These are phyloP conservation scores for Mus spicilegus DNA, from an alignment of 2,113 vertebrate species.

Conservation along the genomic window DNA sequence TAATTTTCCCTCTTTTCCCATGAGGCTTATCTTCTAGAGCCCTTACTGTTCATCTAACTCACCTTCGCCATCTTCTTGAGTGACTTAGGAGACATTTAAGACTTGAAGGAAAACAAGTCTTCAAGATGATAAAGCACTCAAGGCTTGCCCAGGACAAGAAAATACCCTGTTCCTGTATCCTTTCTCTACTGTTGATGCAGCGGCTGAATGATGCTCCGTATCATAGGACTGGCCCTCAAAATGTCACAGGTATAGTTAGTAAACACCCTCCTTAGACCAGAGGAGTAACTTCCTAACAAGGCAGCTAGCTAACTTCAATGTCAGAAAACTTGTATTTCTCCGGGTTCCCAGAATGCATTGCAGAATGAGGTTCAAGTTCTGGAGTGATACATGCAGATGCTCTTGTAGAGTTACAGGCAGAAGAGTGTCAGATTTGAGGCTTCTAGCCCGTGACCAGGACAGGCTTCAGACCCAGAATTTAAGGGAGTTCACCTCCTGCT, in stretches of 20 bases:
- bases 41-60: neutral
- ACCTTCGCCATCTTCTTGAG: neutral
- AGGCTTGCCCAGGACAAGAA: neutral
- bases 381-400: neutral
- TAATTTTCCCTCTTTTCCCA: neutral
- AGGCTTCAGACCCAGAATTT: too few species aligned
- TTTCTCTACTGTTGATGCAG: neutral
- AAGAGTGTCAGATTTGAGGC: neutral
- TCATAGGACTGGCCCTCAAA: neutral
- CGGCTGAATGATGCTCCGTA: neutral
- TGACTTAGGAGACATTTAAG: neutral
- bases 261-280: neutral
- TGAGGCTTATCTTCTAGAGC: neutral
- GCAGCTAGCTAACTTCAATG: neutral
- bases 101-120: slow-evolving; percentile 12
- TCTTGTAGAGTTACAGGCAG: neutral
- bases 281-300: neutral
- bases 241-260: neutral
- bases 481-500: neutral
- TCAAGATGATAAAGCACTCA: neutral
- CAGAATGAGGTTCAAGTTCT: neutral
- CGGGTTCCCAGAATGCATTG: neutral
- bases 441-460: neutral
- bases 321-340: neutral
- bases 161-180: neutral